Percentiles rank a stretch among this genome's conserved stretches.
Conservation (phyloP, 2,113 vertebrate species). For the Gallinago paraguaiae region DNA sequence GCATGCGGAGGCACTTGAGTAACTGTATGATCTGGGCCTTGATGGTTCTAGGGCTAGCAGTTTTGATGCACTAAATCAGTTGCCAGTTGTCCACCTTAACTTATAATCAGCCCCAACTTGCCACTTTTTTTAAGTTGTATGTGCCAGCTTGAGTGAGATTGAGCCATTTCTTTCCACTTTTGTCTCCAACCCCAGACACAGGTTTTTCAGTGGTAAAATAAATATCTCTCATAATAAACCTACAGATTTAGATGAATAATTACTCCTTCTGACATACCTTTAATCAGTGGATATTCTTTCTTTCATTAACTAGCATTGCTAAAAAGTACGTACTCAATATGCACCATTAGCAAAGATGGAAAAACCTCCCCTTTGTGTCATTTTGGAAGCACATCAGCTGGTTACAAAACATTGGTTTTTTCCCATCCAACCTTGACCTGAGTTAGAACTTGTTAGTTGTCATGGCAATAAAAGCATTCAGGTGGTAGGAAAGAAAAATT, state of each 20-base stretch:
- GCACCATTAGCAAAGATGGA: conserved; percentile 17
- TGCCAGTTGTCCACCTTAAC: not conserved
- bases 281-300: conserved; percentile 44
- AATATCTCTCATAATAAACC: not conserved
- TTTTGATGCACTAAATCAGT: not conserved
- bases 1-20: not conserved
- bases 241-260: conserved; percentile 1
- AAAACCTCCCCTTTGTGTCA: not conserved
- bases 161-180: not conserved
- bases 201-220: not conserved
- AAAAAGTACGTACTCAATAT: conserved; percentile 29
- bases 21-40: not conserved
- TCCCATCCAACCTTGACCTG: conserved; percentile 13
- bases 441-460: conserved; percentile 21
- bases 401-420: conserved; percentile 8
- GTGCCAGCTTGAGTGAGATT: not conserved
- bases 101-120: not conserved
- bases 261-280: conserved; percentile 44
- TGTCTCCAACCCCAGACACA: not conserved
- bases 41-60: not conserved
- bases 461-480: conserved; percentile 18
- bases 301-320: conserved; percentile 43
- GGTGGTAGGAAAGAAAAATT: conserved; percentile 25
- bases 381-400: not conserved
- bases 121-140: not conserved